Conservation (phyloP, 2,797 vertebrate species). For the Rhynchotus rufescens region DNA sequence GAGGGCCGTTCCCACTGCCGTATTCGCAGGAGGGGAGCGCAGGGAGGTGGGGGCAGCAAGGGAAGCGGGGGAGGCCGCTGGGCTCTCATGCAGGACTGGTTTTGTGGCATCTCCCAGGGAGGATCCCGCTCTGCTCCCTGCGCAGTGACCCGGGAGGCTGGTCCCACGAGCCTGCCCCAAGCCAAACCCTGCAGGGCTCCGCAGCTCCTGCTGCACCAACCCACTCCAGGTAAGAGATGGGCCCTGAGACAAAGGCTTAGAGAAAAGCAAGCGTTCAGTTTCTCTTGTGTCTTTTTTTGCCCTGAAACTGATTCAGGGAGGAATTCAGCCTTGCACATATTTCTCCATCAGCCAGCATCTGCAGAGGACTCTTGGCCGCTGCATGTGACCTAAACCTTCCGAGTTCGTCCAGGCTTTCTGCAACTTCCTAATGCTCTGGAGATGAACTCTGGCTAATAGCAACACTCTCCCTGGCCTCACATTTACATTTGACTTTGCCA, state of each 20-base stretch:
- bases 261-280: background rate
- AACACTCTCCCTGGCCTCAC: background rate
- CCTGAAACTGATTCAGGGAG: background rate
- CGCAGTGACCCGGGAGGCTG: background rate
- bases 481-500: constrained; percentile 20
- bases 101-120: background rate
- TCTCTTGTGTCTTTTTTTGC: background rate
- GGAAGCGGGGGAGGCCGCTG: background rate
- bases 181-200: background rate
- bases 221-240: accelerated
- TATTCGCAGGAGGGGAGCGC: accelerated
- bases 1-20: background rate
- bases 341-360: background rate
- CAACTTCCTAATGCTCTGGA: background rate
- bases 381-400: background rate
- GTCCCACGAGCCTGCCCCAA: background rate
- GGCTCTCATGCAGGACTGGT: background rate
- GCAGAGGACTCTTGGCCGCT: background rate
- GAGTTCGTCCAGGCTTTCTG: background rate
- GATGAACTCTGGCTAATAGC: background rate
- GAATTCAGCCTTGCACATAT: background rate
- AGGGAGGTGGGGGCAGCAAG: background rate
- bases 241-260: background rate
- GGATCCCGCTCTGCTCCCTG: background rate
- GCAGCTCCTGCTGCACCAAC: background rate